Conservation (phyloP, 2,888 invertebrate genomes). For the Agrotis clavis region DNA sequence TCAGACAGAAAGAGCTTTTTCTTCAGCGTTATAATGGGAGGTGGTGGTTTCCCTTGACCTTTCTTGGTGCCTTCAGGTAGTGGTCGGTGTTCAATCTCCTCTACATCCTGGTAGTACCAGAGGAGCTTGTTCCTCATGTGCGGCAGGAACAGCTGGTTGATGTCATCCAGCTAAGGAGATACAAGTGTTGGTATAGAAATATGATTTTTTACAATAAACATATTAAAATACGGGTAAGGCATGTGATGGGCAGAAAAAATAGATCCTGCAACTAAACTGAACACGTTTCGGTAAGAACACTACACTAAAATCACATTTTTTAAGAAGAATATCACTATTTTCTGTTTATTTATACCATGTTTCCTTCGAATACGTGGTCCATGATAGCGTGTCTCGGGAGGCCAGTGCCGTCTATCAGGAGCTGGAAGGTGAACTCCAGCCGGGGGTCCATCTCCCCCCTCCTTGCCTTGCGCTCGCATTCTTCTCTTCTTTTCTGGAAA, state of each 20-base stretch:
- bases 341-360: slow-evolving; percentile 92
- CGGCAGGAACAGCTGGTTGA: slow-evolving; percentile 96
- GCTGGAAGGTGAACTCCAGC: slow-evolving; percentile 97
- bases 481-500: slow-evolving; percentile 93
- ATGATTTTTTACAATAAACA: background rate
- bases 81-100: slow-evolving; percentile 92
- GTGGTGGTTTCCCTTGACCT: slow-evolving; percentile 86
- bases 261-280: background rate
- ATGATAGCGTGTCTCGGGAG: slow-evolving; percentile 96
- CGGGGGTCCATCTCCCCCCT: slow-evolving; percentile 98
- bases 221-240: too few relatives aligned
- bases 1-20: slow-evolving; percentile 96
- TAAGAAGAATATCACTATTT: background rate
- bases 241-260: too few relatives aligned
- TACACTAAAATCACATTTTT: background rate
- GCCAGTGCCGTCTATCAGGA: slow-evolving; percentile 96
- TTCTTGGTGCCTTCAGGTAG: slow-evolving; percentile 86
- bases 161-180: slow-evolving; percentile 94
- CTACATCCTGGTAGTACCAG: slow-evolving; percentile 97
- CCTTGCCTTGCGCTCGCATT: slow-evolving; percentile 97
- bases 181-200: background rate
- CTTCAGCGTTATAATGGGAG: slow-evolving; percentile 89
- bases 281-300: background rate
- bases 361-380: slow-evolving; percentile 97
- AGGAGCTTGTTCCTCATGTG: slow-evolving; percentile 96